Evolutionary conservation across 2,888 invertebrate genomes (phyloP), one percentile per base, ranked within the genome.

Genomic region (Holacanthella duospinosa): DNA sequence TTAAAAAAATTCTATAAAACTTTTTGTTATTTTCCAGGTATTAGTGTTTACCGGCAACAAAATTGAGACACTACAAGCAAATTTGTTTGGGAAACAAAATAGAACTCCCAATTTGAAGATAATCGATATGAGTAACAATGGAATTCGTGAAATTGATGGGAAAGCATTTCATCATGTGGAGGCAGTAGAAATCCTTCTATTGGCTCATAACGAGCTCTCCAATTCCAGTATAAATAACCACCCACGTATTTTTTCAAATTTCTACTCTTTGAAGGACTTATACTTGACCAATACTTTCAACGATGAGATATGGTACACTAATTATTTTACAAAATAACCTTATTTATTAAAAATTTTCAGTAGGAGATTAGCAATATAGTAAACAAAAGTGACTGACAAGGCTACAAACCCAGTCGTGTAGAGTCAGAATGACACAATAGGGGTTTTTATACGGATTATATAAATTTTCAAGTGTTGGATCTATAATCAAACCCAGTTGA

Each of bases 211-310:
- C 74, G 80, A 86, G 65, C 77, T 88, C 43, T 82, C 83, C 2
- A 64, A 59, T 28, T 81, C 86, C 66, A 82, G 82, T 0, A 77
- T 80, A 44, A 78, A 80, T 65, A 82, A 73, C 59, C 75, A 76
- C 62, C 74, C 75, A 9, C 69, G 75, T 62, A 68, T 77, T 44
- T 78, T 78, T 60, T 75, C 77, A 84, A 71, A 83, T 85, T 76
- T 78, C 63, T 64, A 70, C 1, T 85, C 85, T 66, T 77, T 88
- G n/a, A 77, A 82, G 68, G 85, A 85, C 68, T 77, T 88, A 1
- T 87, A 87, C 75, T 77, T 88, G 67, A 86, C 86, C 1, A 83
- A 86, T 74, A 87, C 88, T 0, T 88, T 88, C 74, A 83, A 83
- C 19, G 74, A 74, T 44, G 66, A 69, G 58, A 36, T 64, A 12